A percentile compares a stretch with the other conserved stretches of the same genome.
These are phyloP conservation scores for Opisthograptis luteolata DNA, from an alignment of 2,888 invertebrate species.

Conservation along the genomic window DNA sequence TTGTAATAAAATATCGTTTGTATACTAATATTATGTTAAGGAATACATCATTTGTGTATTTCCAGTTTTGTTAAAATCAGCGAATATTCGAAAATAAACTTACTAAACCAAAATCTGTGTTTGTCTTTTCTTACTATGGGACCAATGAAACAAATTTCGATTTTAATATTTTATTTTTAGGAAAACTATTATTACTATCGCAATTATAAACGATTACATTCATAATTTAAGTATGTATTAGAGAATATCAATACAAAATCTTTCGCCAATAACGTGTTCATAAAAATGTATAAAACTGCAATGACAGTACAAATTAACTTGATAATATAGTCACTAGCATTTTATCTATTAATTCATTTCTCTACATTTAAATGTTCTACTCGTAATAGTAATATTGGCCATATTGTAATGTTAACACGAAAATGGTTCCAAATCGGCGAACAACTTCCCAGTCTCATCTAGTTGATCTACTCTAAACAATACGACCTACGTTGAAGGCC, in stretches of 20 bases:
- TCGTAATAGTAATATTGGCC: conserved; percentile 19
- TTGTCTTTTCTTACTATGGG: conserved; percentile 4
- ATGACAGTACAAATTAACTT: conserved; percentile 48
- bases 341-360: conserved; percentile 44
- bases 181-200: conserved; percentile 69
- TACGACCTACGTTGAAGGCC: conserved; percentile 35
- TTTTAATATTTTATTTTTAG: conserved; percentile 56
- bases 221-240: conserved; percentile 62
- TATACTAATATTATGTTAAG: conserved; percentile 34
- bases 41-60: conserved; percentile 28
- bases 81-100: conserved; percentile 34
- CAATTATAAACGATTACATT: conserved; percentile 75
- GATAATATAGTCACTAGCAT: conserved; percentile 53
- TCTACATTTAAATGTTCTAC: conserved; percentile 39
- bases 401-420: conserved; percentile 39
- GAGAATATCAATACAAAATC: conserved; percentile 71
- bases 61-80: conserved; percentile 28
- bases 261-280: conserved; percentile 69
- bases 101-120: conserved; percentile 22
- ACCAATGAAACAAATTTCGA: conserved; percentile 32
- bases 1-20: conserved; percentile 29
- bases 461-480: conserved; percentile 37
- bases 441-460: conserved; percentile 49
- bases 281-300: conserved; percentile 79
- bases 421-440: conserved; percentile 40